Base-by-base conservation (phyloP, 1,140 invertebrate species). In the Dinothrombium tinctorium region DNA sequence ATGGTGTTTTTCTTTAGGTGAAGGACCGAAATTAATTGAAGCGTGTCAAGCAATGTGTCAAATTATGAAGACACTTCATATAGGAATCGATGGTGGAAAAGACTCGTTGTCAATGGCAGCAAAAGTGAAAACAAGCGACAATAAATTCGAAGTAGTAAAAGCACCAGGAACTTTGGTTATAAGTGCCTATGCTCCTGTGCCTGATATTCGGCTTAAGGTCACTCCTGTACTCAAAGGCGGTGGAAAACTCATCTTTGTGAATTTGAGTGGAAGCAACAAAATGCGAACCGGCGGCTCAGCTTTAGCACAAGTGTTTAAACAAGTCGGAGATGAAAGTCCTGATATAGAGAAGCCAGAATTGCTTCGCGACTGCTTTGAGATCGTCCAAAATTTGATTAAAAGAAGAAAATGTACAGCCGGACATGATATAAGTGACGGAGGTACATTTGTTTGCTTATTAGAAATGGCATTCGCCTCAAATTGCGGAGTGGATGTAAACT, bases 21-120 rank as follows among this genome's bases (percentile, higher is more conserved):
- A 94, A 61, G 89, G 89, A 4, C 79, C 76, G 14, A 68, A 71
- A 25, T 60, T 96, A 20, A 80, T 75, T 46, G 71, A 75, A 37
- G 82, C 90, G 2, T 94, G 87, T 54, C 55, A 62, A 29, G 79
- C 84, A 11, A 80, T 95, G 70, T 89, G 83, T 57, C 56, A 63
- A 0, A 59, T 87, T 1, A 86, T 95, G 80, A 64, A 62, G n/a
- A 52, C 71, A 50, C 58, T 95, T 2, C 82, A 81, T 39, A 74
- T 96, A 21, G 90, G 84, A 19, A 70, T 96, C 31, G 90, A 96
- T 60, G 90, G 90, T 14, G 90, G 90, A 14, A 98, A 98, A 58
- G 90, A 96, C 62, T 96, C 89, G 0, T 61, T 95, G 0, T 92
- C 84, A 46, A 98, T 96, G 90, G 83, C 87, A 15, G 86, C 87